Evolutionary conservation across 2,797 vertebrate species (phyloP).

Genomic region (Cynodonichthys magdalenae): DNA sequence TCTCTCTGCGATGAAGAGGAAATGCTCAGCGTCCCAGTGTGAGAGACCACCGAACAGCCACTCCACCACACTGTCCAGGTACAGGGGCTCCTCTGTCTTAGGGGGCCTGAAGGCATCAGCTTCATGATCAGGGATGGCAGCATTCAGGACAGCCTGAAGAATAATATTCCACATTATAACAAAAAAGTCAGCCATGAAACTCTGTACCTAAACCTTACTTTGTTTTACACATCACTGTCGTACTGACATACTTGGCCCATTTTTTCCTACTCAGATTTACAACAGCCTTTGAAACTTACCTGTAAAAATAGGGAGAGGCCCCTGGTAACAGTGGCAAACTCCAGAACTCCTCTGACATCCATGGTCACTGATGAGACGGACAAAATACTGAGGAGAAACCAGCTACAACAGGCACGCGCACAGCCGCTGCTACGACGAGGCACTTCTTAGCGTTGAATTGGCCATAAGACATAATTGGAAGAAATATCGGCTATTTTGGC

Average conservation of each 20-base stretch:
- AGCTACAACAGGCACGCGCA: conserved; percentile 47
- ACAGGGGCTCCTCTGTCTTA: conserved; percentile 66
- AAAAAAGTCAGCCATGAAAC: background rate
- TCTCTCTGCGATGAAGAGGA: conserved; percentile 92
- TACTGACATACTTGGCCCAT: background rate
- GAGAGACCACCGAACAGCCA: conserved; percentile 88
- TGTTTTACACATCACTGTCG: background rate
- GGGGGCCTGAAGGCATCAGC: conserved; percentile 94
- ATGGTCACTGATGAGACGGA: conserved; percentile 62
- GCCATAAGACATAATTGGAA: conserved; percentile 12
- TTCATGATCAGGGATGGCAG: conserved; percentile 90
- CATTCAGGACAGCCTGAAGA: conserved; percentile 88
- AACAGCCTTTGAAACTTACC: conserved; percentile 73
- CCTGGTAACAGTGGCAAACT: conserved; percentile 86
- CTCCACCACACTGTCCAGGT: conserved; percentile 82
- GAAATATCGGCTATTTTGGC: background rate
- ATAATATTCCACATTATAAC: conserved; percentile 3
- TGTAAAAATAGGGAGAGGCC: conserved; percentile 87
- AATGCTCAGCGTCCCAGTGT: conserved; percentile 95
- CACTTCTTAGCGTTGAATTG: conserved; percentile 5
- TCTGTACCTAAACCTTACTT: background rate
- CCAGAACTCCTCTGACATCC: conserved; percentile 80
- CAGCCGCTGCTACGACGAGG: conserved; percentile 33
- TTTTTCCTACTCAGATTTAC: background rate
- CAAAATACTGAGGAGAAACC: conserved; percentile 10